Conservation (phyloP, 2,797 vertebrate genomes). For the Varecia variegata region DNA sequence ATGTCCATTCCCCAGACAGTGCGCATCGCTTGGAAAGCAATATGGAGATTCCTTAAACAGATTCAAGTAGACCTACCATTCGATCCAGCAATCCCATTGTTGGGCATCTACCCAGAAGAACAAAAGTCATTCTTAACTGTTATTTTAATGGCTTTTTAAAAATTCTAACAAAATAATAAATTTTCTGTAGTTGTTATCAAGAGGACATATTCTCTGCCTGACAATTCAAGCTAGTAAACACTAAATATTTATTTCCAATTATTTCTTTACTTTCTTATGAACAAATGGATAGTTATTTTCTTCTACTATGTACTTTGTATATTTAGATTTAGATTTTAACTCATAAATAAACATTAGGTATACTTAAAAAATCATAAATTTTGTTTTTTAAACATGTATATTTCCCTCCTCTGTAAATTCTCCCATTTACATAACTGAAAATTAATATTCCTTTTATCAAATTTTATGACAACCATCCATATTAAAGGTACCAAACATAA, state of each 20-base stretch:
- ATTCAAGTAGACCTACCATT: no score
- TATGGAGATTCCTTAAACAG: no score
- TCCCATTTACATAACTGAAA: not conserved
- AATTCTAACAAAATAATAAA: not conserved
- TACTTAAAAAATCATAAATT: not conserved
- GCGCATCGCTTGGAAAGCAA: no score
- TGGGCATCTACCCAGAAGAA: no score
- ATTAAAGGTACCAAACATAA: not conserved
- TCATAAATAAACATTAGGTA: not conserved
- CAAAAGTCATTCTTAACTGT: not conserved
- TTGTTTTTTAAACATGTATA: not conserved
- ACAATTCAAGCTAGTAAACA: slow-evolving; percentile 11
- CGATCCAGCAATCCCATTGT: no score
- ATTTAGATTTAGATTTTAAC: not conserved
- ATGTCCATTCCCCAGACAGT: no score
- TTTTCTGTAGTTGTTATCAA: no score
- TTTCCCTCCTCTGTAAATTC: not conserved
- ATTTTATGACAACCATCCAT: not conserved
- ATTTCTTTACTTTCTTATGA: not conserved
- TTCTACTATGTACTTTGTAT: not conserved
- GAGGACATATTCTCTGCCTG: slow-evolving; percentile 8
- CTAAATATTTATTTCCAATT: not conserved
- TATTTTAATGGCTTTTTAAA: not conserved
- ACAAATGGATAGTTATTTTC: not conserved
- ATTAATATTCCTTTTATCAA: not conserved